Evolutionary conservation across 35 echinoderm and acorn worm genomes (phyloP).

Genomic region (Eucidaris tribuloides): DNA sequence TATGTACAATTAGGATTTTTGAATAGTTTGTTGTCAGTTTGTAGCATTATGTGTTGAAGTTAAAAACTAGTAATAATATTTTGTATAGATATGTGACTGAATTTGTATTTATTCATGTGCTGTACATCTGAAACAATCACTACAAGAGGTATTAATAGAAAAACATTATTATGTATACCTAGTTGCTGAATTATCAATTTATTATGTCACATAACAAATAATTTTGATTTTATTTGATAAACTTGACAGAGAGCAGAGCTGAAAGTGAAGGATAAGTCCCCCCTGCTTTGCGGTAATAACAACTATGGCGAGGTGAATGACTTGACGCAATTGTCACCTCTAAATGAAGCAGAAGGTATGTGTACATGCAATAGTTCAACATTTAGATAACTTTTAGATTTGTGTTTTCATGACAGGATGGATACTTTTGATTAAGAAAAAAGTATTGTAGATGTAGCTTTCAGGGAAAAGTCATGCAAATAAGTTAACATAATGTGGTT

Average conservation of each 20-base stretch:
- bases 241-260: background rate
- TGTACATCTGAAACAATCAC: background rate
- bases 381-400: background rate
- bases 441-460: background rate
- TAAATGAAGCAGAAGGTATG: conserved; percentile 61
- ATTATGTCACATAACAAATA: background rate
- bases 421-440: background rate
- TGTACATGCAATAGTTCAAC: background rate
- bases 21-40: too few relatives aligned
- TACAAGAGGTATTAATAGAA: background rate
- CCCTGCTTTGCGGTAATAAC: conserved; percentile 22
- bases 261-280: conserved; percentile 4
- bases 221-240: background rate
- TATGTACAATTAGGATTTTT: too few relatives aligned
- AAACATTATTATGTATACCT: background rate
- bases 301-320: conserved; percentile 38
- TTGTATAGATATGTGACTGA: too few relatives aligned
- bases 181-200: background rate
- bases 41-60: too few relatives aligned
- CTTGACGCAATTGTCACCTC: conserved; percentile 26
- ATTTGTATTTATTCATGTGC: background rate
- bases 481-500: background rate
- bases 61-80: too few relatives aligned
- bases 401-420: background rate
- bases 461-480: background rate